Conservation (phyloP, 2,113 vertebrate species). For the Ovibos moschatus region DNA sequence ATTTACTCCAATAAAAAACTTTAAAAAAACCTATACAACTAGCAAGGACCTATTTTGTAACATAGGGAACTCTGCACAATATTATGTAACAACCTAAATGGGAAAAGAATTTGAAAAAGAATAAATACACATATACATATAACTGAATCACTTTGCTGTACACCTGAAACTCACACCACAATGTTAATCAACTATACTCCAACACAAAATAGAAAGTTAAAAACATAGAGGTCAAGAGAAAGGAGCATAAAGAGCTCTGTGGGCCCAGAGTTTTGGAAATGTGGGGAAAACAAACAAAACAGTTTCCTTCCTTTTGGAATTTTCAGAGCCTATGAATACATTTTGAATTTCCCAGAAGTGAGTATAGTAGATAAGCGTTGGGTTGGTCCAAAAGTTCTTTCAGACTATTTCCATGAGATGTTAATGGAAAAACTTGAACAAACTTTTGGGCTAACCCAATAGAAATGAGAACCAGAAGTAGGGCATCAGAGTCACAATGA, state of each 20-base stretch:
- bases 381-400: background rate
- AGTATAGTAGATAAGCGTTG: background rate
- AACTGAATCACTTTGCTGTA: background rate
- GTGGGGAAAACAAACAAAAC: background rate
- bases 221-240: fast-evolving
- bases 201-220: background rate
- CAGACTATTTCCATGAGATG: background rate
- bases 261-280: background rate
- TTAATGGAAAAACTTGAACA: background rate
- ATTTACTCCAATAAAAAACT: background rate
- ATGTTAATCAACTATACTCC: background rate
- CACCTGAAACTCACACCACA: background rate
- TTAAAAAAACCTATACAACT: background rate
- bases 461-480: background rate
- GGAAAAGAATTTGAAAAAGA: background rate
- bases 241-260: background rate
- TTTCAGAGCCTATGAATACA: background rate
- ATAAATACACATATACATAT: background rate
- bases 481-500: background rate
- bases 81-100: background rate
- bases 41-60: background rate
- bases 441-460: background rate
- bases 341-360: background rate
- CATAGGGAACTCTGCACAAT: background rate
- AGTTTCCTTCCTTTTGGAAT: background rate